phyloP scores from a whole-genome alignment of 2,113 vertebrate species.

The Tretioscincus oriximinensis region DNA sequence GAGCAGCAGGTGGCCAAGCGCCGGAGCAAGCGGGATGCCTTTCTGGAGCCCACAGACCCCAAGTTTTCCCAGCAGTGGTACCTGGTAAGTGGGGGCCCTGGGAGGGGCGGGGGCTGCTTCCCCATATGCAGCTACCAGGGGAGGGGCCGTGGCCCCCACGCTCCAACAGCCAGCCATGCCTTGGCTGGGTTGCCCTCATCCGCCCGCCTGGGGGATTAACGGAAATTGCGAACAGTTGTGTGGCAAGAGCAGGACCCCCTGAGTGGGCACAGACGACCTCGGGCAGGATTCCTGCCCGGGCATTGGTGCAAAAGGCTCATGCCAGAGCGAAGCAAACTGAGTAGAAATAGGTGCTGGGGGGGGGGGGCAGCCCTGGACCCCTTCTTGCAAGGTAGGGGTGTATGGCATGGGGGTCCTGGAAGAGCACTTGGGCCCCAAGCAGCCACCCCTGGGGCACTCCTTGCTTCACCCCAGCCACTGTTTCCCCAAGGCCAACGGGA shows the following conservation, averaged over 20 bases:
- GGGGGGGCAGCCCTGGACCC: not conserved
- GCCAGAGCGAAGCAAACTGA: not conserved
- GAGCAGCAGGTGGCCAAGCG: constrained; percentile 91
- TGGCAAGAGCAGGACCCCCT: not conserved
- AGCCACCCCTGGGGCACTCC: too few relatives aligned
- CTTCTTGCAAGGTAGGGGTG: not conserved
- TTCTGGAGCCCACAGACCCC: constrained; percentile 84
- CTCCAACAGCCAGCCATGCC: too few relatives aligned
- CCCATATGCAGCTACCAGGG: not conserved
- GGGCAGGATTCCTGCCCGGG: not conserved
- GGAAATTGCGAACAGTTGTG: not conserved
- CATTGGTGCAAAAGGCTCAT: too few relatives aligned
- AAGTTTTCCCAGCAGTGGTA: constrained; percentile 97
- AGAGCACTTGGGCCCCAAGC: too few relatives aligned
- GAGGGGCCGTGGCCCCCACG: not conserved
- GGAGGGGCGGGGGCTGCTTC: not conserved
- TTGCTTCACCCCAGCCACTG: not conserved
- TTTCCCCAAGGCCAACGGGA: constrained; percentile 79
- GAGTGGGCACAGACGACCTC: not conserved
- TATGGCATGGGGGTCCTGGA: too few relatives aligned
- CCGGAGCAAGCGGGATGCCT: constrained; percentile 87
- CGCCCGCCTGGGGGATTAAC: not conserved
- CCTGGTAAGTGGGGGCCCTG: constrained; percentile 77
- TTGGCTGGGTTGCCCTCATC: too few relatives aligned
- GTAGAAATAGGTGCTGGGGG: not conserved